These are phyloP conservation scores for Channa maculata DNA, from an alignment of 2,113 vertebrate genomes.

Conservation along the genomic window DNA sequence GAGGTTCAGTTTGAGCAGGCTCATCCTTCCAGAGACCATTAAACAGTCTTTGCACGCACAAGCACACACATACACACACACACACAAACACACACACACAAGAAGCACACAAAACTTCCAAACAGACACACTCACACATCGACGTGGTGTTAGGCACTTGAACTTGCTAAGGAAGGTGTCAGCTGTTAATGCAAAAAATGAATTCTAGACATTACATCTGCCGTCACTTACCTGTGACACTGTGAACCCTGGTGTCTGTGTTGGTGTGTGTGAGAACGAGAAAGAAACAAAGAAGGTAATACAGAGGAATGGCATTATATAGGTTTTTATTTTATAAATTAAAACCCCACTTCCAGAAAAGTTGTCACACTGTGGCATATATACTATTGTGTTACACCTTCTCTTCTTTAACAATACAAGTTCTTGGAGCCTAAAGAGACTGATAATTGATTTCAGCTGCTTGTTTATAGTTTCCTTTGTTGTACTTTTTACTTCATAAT, in stretches of 20 bases:
- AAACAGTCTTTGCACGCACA: conserved; percentile 33
- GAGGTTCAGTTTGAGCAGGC: conserved; percentile 72
- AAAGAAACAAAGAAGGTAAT: neutral
- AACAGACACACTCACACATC: conserved; percentile 14
- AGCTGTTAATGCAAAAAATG: conserved; percentile 66
- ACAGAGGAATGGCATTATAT: neutral
- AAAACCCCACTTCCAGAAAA: too few species aligned
- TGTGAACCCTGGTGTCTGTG: conserved; percentile 37
- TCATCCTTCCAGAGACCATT: conserved; percentile 77
- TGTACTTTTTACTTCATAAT: too few species aligned
- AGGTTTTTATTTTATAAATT: neutral
- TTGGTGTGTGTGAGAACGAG: conserved; percentile 7
- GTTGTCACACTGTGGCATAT: too few species aligned
- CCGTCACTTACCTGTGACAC: conserved; percentile 54
- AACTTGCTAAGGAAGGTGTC: conserved; percentile 53
- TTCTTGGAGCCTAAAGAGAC: too few species aligned
- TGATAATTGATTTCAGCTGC: too few species aligned
- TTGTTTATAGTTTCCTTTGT: too few species aligned
- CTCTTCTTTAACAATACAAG: too few species aligned
- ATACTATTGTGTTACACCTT: too few species aligned
- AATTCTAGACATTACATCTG: conserved; percentile 55
- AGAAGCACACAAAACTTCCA: conserved; percentile 22
- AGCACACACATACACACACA: conserved; percentile 34
- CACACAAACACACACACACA: conserved; percentile 36
- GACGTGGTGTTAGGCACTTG: conserved; percentile 47